phyloP scores from a whole-genome alignment of 2,888 invertebrate species.

The Tetranychus piercei region DNA sequence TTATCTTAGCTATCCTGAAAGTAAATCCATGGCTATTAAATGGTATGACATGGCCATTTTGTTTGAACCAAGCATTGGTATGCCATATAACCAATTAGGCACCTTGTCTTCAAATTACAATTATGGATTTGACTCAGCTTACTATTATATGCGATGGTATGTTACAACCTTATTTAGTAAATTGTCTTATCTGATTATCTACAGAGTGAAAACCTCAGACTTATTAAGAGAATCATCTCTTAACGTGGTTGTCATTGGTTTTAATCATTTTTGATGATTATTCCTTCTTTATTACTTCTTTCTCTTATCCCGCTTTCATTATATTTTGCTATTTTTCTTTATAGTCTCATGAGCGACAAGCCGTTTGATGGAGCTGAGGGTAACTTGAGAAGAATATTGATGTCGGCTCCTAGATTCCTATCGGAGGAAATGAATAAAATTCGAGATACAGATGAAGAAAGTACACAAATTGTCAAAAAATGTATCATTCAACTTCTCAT shows the following conservation, averaged over 20 bases:
- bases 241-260: too few species aligned
- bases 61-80: slow-evolving; percentile 33
- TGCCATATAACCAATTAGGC: slow-evolving; percentile 81
- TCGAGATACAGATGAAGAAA: slow-evolving; percentile 36
- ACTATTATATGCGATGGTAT: slow-evolving; percentile 69
- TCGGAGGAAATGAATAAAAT: slow-evolving; percentile 16
- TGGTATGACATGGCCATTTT: slow-evolving; percentile 47
- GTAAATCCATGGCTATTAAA: slow-evolving; percentile 50
- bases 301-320: slow-evolving; percentile 16
- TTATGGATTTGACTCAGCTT: slow-evolving; percentile 66
- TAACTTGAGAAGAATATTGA: slow-evolving; percentile 44
- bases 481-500: slow-evolving; percentile 9
- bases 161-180: slow-evolving; percentile 26
- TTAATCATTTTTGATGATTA: slow-evolving; percentile 6
- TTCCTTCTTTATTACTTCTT: neutral
- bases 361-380: slow-evolving; percentile 77
- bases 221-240: too few species aligned
- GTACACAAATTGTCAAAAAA: slow-evolving; percentile 32
- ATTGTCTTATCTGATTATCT: slow-evolving; percentile 14
- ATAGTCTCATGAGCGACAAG: slow-evolving; percentile 42
- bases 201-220: too few species aligned
- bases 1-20: slow-evolving; percentile 51
- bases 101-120: slow-evolving; percentile 61
- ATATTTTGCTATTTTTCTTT: neutral
- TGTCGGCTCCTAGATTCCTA: neutral